These are phyloP conservation scores for Eilema caniola DNA, from an alignment of 2,888 invertebrate species.

Conservation along the genomic window DNA sequence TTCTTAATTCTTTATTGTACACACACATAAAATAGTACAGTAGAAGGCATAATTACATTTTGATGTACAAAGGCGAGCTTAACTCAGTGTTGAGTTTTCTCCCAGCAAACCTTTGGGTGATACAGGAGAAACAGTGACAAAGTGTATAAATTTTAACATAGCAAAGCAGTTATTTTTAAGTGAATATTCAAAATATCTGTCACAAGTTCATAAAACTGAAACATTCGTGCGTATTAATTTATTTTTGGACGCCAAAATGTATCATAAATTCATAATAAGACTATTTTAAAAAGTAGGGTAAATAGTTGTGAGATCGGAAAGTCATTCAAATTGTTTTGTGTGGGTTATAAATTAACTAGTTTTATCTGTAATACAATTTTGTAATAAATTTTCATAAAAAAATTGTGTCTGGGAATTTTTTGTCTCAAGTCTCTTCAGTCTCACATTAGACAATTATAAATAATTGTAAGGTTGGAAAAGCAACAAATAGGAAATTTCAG, in stretches of 20 bases:
- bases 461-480: no score
- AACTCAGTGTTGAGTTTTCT: no score
- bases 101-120: no score
- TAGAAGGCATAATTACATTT: no score
- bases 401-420: not conserved
- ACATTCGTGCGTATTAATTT: slow-evolving; percentile 15
- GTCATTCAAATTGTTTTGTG: slow-evolving; percentile 15
- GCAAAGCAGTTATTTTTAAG: slow-evolving; percentile 11
- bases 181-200: slow-evolving; percentile 16
- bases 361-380: not conserved
- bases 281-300: slow-evolving; percentile 17
- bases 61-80: no score
- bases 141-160: slow-evolving; percentile 13
- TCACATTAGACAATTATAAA: no score
- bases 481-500: no score
- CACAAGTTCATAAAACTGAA: slow-evolving; percentile 26
- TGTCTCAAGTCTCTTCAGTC: not conserved
- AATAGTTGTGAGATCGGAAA: slow-evolving; percentile 15
- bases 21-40: no score
- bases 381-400: not conserved
- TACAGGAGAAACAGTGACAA: no score
- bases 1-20: no score
- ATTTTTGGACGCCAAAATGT: slow-evolving; percentile 20
- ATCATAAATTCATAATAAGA: slow-evolving; percentile 15
- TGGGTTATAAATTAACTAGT: slow-evolving; percentile 8